Base-by-base conservation (phyloP, 2,113 vertebrate genomes). In the Setophaga coronata region DNA sequence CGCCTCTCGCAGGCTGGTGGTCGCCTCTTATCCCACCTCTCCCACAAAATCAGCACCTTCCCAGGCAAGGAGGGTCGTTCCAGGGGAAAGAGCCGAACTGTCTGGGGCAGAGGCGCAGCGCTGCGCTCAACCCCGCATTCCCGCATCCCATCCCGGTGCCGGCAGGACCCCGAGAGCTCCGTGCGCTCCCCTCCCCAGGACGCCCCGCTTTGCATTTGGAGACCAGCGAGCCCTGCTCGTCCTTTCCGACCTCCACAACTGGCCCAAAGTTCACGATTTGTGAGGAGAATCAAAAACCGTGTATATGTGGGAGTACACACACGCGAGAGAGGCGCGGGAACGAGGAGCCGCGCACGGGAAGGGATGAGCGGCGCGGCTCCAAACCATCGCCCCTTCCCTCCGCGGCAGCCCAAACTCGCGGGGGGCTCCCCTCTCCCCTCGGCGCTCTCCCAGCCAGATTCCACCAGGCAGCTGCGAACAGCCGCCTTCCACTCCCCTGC, bases 281-380 rank as follows among this genome's bases (percentile, higher is more conserved):
- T 6, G 17, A n/a, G 23, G 28, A n/a, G 85, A 93, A 86, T 38
- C 2, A 87, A 66, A 10, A 23, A 9, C 11, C 3, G 1, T 8
- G 2, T 2, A 0, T 5, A 1, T 4, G 23, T 7, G 8, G 1
- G 17, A 9, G 38, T 4, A 1, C 0, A 3, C 0, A 1, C 1
- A 2, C 0, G 17, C 4, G 1, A 7, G 31, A 31, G 25, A 10
- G 21, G 7, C 47, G 4, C 7, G 14, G 28, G 28, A 33, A 19
- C 3, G n/a, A 14, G 66, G 61, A 40, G 42, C 29, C 12, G 61
- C 81, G 77, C 61, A 6, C 16, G 16, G 20, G 43, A 7, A 34
- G 8, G 51, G 31, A 34, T 2, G 69, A 56, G 40, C 69, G 40
- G 18, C 10, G 42, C 45, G 7, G 8, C 43, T 24, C 38, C 50